Base-by-base conservation (phyloP, 2,797 vertebrate species). In the Onychomys arenicola region DNA sequence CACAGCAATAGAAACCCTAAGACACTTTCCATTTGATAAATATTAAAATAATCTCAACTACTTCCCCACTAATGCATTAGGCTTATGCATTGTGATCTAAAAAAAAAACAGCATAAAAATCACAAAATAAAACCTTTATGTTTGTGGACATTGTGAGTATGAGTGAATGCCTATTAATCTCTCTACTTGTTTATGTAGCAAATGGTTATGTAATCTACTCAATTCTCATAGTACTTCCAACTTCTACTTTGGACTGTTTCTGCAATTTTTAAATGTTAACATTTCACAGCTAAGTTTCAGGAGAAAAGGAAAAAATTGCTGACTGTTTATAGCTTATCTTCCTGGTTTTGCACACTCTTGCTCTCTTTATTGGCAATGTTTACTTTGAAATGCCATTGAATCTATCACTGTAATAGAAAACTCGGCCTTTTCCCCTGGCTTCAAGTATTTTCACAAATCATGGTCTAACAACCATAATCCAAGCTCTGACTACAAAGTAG, bases 381-480 rank as follows among this genome's bases (percentile, higher is more conserved):
- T 96, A 88, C 61, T 96, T 85, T 80, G 43, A 96, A 91, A 95
- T 91, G 71, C 25, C 89, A 93, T 91, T 12, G 77, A 87, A 93
- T 95, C 52, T 91, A 84, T 89, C 89, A 91, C 10, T 69, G 7
- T 90, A 88, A 95, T 63, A 93, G 87, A 90, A 93, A 94, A 83
- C 19, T 71, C 52, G 63, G 81, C 40, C 49, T 78, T 85, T 91
- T 61, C 55, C 83, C 61, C 32, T 93, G 40, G 34, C 16, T 88
- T 88, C n/a, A 88, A 96, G 65, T 9, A 92, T 76, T 95, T 95
- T 96, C 80, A 93, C 80, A 96, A 96, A 97, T 96, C 90, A 88
- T 63, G 86, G 67, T 81, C n/a, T 90, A 96, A 85, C 14, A 87
- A 76, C 37, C 87, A 78, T 76, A 93, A 81, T 85, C 76, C 52